Evolutionary conservation across 2,113 vertebrate species (phyloP).

Genomic region (Asarcornis scutulata): DNA sequence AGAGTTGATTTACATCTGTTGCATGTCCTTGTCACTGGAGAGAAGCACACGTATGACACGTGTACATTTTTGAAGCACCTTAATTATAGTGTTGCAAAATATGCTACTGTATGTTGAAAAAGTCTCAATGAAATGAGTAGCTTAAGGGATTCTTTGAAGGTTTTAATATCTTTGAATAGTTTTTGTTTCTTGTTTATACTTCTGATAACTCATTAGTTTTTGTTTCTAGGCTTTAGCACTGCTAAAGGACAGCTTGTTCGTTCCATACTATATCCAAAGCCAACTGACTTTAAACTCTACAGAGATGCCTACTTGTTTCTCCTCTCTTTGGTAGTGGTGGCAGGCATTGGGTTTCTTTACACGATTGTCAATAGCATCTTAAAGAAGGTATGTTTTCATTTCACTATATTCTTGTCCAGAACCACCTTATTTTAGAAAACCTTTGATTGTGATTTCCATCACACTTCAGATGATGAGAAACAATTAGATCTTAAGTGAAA

Average conservation of each 20-base stretch:
- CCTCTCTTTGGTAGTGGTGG: constrained; percentile 92
- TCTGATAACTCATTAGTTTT: not conserved
- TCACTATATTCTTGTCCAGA: not conserved
- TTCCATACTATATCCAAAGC: constrained; percentile 97
- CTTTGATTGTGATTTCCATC: not conserved
- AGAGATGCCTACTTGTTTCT: constrained; percentile 96
- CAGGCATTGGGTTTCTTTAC: constrained; percentile 93
- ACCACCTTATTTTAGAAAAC: not conserved
- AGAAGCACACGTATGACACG: not conserved
- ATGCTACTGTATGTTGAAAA: constrained; percentile 12
- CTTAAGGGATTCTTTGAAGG: not conserved
- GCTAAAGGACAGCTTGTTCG: constrained; percentile 97
- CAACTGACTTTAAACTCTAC: constrained; percentile 98
- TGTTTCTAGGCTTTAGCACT: constrained; percentile 90
- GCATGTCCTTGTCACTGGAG: not conserved
- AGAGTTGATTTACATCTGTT: not conserved
- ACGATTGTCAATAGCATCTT: constrained; percentile 89
- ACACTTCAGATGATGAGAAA: not conserved
- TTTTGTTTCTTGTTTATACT: not conserved
- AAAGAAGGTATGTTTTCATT: constrained; percentile 79
- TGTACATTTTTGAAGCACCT: not conserved
- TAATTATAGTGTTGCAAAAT: constrained; percentile 35
- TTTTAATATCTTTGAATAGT: not conserved
- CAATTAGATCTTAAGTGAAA: not conserved
- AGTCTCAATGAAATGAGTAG: constrained; percentile 20